These are phyloP conservation scores for Argyrosomus regius DNA, from an alignment of 2,797 vertebrate genomes.

Conservation along the genomic window DNA sequence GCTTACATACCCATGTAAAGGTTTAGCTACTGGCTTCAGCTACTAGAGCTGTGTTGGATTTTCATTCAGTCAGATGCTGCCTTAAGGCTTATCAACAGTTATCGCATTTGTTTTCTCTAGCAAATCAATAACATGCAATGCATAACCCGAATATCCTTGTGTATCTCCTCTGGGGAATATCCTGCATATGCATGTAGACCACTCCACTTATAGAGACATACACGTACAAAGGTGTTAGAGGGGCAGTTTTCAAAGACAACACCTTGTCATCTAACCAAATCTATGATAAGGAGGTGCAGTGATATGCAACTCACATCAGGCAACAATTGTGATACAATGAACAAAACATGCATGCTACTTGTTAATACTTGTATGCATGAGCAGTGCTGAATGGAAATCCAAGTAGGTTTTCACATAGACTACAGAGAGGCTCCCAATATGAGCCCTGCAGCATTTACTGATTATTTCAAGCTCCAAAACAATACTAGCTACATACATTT, in stretches of 20 bases:
- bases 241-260: conserved; percentile 30
- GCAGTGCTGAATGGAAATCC: conserved; percentile 22
- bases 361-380: conserved; percentile 33
- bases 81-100: conserved; percentile 57
- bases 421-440: conserved; percentile 11
- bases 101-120: conserved; percentile 58
- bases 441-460: conserved; percentile 31
- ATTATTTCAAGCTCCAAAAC: conserved; percentile 30
- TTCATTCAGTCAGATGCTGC: conserved; percentile 34
- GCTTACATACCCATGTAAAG: background rate
- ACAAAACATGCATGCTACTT: conserved; percentile 31
- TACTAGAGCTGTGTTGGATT: conserved; percentile 8
- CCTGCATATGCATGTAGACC: conserved; percentile 21
- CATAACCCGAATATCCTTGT: conserved; percentile 43
- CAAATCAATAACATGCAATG: conserved; percentile 69
- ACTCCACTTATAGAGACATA: conserved; percentile 10
- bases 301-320: conserved; percentile 11
- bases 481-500: background rate
- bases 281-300: conserved; percentile 7
- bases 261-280: conserved; percentile 14
- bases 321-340: conserved; percentile 13
- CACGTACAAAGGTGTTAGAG: conserved; percentile 1
- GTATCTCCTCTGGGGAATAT: conserved; percentile 31
- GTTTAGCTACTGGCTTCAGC: conserved; percentile 22
- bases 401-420: conserved; percentile 2